Percentiles rank a stretch among this genome's conserved stretches.
Evolutionary conservation across 2,797 vertebrate genomes (phyloP).

Genomic region (Columba guinea): DNA sequence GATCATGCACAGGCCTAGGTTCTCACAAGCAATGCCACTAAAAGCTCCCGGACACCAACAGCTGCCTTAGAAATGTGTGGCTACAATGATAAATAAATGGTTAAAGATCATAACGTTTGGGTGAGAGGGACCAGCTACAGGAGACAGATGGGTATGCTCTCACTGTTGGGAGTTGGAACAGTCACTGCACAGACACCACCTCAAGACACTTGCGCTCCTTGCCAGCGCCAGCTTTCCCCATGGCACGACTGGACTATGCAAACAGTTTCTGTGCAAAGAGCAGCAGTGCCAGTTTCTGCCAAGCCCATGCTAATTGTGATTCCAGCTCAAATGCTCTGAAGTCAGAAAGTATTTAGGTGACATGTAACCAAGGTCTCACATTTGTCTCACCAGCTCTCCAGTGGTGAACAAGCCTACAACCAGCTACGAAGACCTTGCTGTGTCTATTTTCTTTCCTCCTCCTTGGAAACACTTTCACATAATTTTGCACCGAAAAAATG

Average conservation of each 20-base stretch:
- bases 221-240: background rate
- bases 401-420: background rate
- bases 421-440: background rate
- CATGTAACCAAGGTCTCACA: background rate
- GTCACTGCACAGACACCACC: background rate
- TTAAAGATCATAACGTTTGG: background rate
- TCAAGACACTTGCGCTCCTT: background rate
- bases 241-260: constrained; percentile 1
- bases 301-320: constrained; percentile 45
- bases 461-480: background rate
- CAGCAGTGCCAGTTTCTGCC: constrained; percentile 50
- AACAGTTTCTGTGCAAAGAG: constrained; percentile 23
- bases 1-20: background rate
- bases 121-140: background rate
- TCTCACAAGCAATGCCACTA: background rate
- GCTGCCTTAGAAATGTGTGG: background rate
- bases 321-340: background rate
- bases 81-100: background rate
- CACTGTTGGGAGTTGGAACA: background rate
- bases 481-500: background rate
- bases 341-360: constrained; percentile 1
- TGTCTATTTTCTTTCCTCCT: background rate
- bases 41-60: background rate
- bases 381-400: background rate
- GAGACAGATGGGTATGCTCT: background rate